These are phyloP conservation scores for Falco cherrug DNA, from an alignment of 2,797 vertebrate genomes.

Conservation along the genomic window DNA sequence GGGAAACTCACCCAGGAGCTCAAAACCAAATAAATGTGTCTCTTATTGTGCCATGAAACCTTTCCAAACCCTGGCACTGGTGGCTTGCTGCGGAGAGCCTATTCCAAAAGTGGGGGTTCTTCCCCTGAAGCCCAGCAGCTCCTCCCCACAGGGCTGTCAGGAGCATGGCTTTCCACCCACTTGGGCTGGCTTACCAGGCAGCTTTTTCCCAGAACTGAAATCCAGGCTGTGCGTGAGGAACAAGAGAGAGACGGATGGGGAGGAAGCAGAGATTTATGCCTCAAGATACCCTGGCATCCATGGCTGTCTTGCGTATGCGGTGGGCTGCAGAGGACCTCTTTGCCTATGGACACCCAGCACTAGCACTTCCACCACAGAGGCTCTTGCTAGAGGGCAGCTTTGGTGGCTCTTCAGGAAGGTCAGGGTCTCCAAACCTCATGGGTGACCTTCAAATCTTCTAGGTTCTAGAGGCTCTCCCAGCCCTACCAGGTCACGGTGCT, in stretches of 20 bases:
- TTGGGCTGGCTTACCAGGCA: neutral
- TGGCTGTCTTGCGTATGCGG: no score
- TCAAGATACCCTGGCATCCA: accelerated
- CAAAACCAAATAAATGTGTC: conserved; percentile 11
- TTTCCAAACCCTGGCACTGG: neutral
- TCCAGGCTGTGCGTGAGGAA: accelerated
- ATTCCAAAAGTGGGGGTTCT: conserved; percentile 11
- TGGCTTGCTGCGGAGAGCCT: neutral
- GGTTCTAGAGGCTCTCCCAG: neutral
- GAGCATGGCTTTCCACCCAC: neutral
- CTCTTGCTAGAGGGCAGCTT: neutral
- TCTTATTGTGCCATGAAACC: neutral
- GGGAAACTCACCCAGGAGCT: conserved; percentile 12
- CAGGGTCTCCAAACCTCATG: neutral
- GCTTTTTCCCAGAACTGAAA: neutral
- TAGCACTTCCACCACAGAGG: neutral
- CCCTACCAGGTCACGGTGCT: neutral
- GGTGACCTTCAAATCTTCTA: neutral
- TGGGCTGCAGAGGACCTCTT: neutral
- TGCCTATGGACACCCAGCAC: neutral
- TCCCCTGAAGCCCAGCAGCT: neutral
- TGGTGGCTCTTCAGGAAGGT: neutral
- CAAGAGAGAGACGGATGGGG: neutral
- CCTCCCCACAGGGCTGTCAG: neutral
- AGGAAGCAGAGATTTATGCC: neutral